Evolutionary conservation across 2,113 vertebrate species (phyloP).

Genomic region (Xenopus tropicalis): DNA sequence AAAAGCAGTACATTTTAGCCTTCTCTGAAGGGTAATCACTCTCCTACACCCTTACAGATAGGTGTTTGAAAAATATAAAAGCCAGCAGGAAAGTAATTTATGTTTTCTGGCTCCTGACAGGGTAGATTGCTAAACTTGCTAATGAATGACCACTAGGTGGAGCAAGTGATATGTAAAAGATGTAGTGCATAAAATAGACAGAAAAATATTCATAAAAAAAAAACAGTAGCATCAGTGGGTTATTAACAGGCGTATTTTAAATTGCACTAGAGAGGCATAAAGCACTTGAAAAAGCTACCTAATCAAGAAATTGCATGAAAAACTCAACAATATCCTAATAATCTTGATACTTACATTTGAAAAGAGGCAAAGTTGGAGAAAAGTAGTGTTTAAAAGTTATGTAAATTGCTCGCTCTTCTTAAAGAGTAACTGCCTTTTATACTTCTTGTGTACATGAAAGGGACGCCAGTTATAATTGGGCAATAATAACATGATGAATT

Average conservation of each 20-base stretch:
- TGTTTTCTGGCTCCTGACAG: too few relatives aligned
- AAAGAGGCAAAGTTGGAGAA: conserved; percentile 23
- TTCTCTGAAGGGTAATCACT: too few relatives aligned
- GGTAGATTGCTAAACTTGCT: not conserved
- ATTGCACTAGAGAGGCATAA: conserved; percentile 20
- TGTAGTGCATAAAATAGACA: not conserved
- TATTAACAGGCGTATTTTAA: conserved; percentile 38
- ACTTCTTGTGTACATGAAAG: conserved; percentile 27
- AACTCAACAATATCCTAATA: conserved; percentile 23
- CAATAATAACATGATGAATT: conserved; percentile 32
- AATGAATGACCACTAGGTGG: conserved; percentile 31
- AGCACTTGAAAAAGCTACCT: conserved; percentile 15
- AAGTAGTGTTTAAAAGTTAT: conserved; percentile 21
- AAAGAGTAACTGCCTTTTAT: conserved; percentile 29
- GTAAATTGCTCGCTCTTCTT: conserved; percentile 8
- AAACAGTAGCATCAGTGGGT: conserved; percentile 21
- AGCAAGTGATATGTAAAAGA: conserved; percentile 33
- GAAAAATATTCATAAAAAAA: conserved; percentile 1
- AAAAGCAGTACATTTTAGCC: too few relatives aligned
- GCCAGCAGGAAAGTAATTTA: too few relatives aligned
- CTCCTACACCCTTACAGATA: too few relatives aligned
- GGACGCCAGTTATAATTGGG: conserved; percentile 32
- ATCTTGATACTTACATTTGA: conserved; percentile 26
- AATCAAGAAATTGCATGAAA: conserved; percentile 31
- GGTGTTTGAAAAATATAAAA: too few relatives aligned